Conservation (phyloP, 2,797 vertebrate genomes). For the Rhinogobio ventralis region DNA sequence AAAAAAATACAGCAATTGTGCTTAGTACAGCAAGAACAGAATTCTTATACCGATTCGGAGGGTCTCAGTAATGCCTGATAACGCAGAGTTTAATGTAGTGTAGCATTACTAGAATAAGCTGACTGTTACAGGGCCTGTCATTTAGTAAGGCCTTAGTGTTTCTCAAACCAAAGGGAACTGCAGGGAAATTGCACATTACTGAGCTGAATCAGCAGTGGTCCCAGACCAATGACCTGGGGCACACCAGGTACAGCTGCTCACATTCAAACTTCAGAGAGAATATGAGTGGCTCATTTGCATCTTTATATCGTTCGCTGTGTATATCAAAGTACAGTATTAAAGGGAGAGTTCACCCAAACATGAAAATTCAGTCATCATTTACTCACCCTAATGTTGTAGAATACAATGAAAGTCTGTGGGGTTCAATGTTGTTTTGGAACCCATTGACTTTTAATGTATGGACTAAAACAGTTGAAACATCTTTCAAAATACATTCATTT, state of each 20-base stretch:
- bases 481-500: background rate
- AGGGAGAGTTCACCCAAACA: background rate
- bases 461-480: background rate
- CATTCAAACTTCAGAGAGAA: constrained; percentile 6
- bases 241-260: background rate
- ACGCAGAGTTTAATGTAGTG: constrained; percentile 35
- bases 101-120: constrained; percentile 50
- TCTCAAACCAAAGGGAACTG: constrained; percentile 24
- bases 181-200: constrained; percentile 26
- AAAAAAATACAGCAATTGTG: constrained; percentile 27
- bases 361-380: background rate
- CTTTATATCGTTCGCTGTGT: background rate
- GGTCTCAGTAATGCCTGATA: constrained; percentile 39
- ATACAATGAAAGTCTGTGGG: background rate
- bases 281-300: background rate
- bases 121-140: constrained; percentile 46
- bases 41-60: constrained; percentile 7
- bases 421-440: background rate
- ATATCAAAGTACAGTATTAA: background rate
- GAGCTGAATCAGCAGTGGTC: constrained; percentile 46
- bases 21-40: constrained; percentile 50
- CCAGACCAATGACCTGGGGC: constrained; percentile 23
- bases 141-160: constrained; percentile 44
- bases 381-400: background rate
- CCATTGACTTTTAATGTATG: background rate